Base-by-base conservation (phyloP, 2,888 invertebrate genomes). In the Fabriciana adippe region DNA sequence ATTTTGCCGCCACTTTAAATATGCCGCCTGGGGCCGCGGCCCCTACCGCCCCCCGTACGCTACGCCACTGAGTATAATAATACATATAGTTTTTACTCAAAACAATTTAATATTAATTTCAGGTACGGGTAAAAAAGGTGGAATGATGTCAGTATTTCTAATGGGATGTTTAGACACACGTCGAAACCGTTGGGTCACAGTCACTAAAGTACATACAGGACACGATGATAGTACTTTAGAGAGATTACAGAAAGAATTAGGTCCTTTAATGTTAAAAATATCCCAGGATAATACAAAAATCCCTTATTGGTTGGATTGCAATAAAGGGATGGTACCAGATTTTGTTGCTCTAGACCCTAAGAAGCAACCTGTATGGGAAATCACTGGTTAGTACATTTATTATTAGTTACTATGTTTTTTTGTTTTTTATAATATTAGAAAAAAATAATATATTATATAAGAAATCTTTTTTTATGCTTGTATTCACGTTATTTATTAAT, bases 291-390 rank as follows among this genome's bases (percentile, higher is more conserved):
- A 90, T 0, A 89, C 87, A 66, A 94, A 94, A 80, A 87, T 97
- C 2, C 99, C 99, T 0, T 76, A 84, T 0, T 99, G 98, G 98
- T 82, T 99, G 70, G 93, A 94, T 56, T 96, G 97, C 68, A 97
- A 96, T 73, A 97, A 96, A 81, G 94, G 95, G 0, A 94, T 98
- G 93, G 93, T 97, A 14, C 99, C 99, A 0, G 98, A 99, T 90
- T 98, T 97, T 83, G 94, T 99, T 0, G 97, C 97, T 2, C 93
- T 88, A 64, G 95, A 97, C 87, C 98, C 99, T 0, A 95, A 96
- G 82, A 90, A 94, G 35, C 96, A 97, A 84, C 98, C 98, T 0
- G 96, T 99, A 11, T 99, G 99, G 98, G 98, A 99, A 91, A 97
- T 99, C 68, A 97, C 97, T 0, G 97, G 96, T 93, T 70, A 54